These are phyloP conservation scores for Macrosoma leucophasiata DNA, from an alignment of 2,888 invertebrate genomes.

Conservation along the genomic window DNA sequence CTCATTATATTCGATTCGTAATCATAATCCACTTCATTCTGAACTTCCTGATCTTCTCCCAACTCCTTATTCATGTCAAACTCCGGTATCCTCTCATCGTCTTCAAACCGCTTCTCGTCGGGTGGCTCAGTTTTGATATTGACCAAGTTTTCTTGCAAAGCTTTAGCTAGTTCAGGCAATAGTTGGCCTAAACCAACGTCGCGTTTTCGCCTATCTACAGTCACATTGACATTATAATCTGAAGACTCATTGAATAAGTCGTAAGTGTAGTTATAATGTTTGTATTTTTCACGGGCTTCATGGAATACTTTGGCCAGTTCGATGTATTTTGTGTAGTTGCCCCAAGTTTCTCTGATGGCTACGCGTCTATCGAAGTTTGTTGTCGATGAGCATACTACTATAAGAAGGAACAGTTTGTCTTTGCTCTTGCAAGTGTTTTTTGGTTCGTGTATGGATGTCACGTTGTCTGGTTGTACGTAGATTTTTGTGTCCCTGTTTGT, in stretches of 20 bases:
- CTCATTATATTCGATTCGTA: conserved; percentile 63
- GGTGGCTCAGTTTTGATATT: conserved; percentile 37
- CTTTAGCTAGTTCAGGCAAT: conserved; percentile 55
- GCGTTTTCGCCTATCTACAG: conserved; percentile 37
- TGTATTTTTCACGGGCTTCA: conserved; percentile 44
- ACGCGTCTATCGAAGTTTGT: conserved; percentile 78
- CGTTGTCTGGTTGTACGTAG: conserved; percentile 82
- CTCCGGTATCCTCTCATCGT: conserved; percentile 44
- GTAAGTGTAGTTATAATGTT: conserved; percentile 53
- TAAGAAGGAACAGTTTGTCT: conserved; percentile 76
- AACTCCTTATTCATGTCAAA: conserved; percentile 64
- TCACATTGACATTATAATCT: conserved; percentile 13
- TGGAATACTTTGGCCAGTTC: conserved; percentile 42
- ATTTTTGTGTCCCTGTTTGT: conserved; percentile 82
- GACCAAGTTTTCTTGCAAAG: conserved; percentile 41
- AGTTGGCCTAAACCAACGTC: conserved; percentile 46
- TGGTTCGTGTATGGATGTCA: conserved; percentile 80
- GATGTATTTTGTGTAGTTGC: conserved; percentile 57
- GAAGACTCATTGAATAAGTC: conserved; percentile 39
- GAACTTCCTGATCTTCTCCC: conserved; percentile 41
- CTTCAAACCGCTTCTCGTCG: conserved; percentile 49
- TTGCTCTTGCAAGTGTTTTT: conserved; percentile 65
- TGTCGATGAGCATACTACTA: conserved; percentile 85
- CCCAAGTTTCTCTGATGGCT: conserved; percentile 85
- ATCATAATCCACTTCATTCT: conserved; percentile 44